Base-by-base conservation (phyloP, 2,797 vertebrate genomes). In the Choloepus didactylus region DNA sequence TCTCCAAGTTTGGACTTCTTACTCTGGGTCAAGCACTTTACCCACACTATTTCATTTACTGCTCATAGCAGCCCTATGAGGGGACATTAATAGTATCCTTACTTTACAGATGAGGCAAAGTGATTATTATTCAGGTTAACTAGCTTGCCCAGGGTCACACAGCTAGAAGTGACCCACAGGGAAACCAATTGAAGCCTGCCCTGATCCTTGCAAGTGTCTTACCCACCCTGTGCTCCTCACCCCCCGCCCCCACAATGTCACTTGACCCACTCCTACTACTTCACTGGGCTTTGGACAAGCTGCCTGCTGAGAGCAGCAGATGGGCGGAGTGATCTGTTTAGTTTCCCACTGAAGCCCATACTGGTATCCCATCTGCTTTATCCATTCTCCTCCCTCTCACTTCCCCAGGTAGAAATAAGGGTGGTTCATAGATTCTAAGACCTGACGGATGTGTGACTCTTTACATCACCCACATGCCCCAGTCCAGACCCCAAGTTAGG, bases 311-410 rank as follows among this genome's bases (percentile, higher is more conserved):
- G 69, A 66, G 72, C 70, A 94, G 70, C 95, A 97, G 95, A 92
- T 84, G 95, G 96, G 91, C 29, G 51, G 15, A 94, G 41, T 44
- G 76, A 76, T 92, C 95, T 92, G 64, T 90, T 91, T 90, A 44
- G 62, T 21, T 95, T 93, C 88, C 67, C 60, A 46, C 23, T 70
- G 64, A 70, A 80, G 41, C 49, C 76, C 94, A 93, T 89, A 92
- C 90, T 94, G 90, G 54, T 56, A 21, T 75, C 60, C 85, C 95
- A 92, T 96, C 93, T 97, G 96, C 54, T 94, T 75, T 35, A 79
- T 27, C 18, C 73, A 49, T 21, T 31, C 72, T 35, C 72, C 27
- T 31, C 6, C 44, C 44, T 66, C 16, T n/a, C 64, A 21, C 0
- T 29, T 75, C 54, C 5, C 35, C 60, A 85, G 38, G 1, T 54